Evolutionary conservation across 2,797 vertebrate species (phyloP).

Genomic region (Pempheris klunzingeri): DNA sequence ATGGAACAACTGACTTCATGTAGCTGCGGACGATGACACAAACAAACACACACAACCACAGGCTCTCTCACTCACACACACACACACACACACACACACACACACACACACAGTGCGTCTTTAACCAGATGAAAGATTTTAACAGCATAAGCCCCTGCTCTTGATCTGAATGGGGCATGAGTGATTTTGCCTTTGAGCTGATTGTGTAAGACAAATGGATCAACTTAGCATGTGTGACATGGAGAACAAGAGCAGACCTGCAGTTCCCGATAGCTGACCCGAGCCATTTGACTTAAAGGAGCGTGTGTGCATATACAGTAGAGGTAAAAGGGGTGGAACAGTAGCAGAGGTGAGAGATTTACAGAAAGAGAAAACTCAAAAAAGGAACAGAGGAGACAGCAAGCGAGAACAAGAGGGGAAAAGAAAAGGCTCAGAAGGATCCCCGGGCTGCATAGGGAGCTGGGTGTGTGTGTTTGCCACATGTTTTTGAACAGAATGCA

Average conservation of each 20-base stretch:
- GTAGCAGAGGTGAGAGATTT: constrained; percentile 51
- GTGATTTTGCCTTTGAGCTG: constrained; percentile 41
- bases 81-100: constrained; percentile 11
- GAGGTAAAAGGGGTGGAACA: constrained; percentile 15
- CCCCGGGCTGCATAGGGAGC: constrained; percentile 82
- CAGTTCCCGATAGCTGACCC: constrained; percentile 44
- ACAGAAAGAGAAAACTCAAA: constrained; percentile 48
- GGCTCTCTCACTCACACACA: not conserved
- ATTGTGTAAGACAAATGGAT: constrained; percentile 50
- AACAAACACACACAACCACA: constrained; percentile 26
- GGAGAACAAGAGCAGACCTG: constrained; percentile 66
- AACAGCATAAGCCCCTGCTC: constrained; percentile 26
- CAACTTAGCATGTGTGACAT: constrained; percentile 32
- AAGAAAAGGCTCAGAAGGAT: constrained; percentile 79
- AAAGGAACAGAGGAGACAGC: no score
- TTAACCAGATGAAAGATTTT: constrained; percentile 37
- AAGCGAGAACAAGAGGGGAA: constrained; percentile 52
- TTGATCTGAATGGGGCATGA: constrained; percentile 19
- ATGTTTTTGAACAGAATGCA: constrained; percentile 67
- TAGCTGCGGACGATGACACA: constrained; percentile 25
- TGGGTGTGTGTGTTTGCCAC: constrained; percentile 74
- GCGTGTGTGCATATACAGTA: constrained; percentile 11
- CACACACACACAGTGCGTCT: not conserved
- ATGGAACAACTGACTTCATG: constrained; percentile 54
- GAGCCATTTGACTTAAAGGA: constrained; percentile 33